Conservation (phyloP, 2,797 vertebrate species). For the Rhinophrynus dorsalis region DNA sequence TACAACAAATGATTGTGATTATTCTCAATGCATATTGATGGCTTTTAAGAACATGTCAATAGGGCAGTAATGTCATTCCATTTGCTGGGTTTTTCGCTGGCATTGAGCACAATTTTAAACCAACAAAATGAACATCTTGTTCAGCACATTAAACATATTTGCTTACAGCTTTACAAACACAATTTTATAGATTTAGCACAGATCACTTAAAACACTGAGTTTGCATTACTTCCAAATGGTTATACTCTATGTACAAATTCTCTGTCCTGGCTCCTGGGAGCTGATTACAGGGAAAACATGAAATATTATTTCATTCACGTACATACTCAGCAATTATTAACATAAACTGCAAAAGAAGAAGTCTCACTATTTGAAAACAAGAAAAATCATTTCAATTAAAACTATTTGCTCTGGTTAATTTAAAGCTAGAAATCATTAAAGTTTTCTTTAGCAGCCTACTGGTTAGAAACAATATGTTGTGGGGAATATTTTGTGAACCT, state of each 20-base stretch:
- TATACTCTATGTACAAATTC: slow-evolving; percentile 55
- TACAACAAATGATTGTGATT: slow-evolving; percentile 20
- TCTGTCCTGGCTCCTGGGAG: slow-evolving; percentile 54
- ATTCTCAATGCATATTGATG: slow-evolving; percentile 60
- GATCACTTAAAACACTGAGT: slow-evolving; percentile 7
- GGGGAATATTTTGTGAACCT: no score
- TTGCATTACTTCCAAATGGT: slow-evolving; percentile 34
- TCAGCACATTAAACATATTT: slow-evolving; percentile 47
- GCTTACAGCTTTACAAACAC: slow-evolving; percentile 43
- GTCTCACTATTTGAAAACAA: slow-evolving; percentile 53
- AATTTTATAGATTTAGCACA: slow-evolving; percentile 36
- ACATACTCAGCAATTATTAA: slow-evolving; percentile 58
- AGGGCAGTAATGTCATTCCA: slow-evolving; percentile 57
- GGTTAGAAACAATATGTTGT: slow-evolving; percentile 22
- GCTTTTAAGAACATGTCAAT: slow-evolving; percentile 60
- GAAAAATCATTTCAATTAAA: slow-evolving; percentile 62
- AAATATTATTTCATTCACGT: slow-evolving; percentile 61
- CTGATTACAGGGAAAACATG: slow-evolving; percentile 63
- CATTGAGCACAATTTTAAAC: slow-evolving; percentile 53
- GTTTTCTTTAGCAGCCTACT: slow-evolving; percentile 25
- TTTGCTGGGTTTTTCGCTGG: slow-evolving; percentile 56
- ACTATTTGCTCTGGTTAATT: slow-evolving; percentile 48
- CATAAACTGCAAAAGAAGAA: slow-evolving; percentile 52
- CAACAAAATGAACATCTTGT: slow-evolving; percentile 53
- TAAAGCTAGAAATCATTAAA: slow-evolving; percentile 28